Evolutionary conservation across 2,113 vertebrate genomes (phyloP).

Genomic region (Girardinichthys multiradiatus): DNA sequence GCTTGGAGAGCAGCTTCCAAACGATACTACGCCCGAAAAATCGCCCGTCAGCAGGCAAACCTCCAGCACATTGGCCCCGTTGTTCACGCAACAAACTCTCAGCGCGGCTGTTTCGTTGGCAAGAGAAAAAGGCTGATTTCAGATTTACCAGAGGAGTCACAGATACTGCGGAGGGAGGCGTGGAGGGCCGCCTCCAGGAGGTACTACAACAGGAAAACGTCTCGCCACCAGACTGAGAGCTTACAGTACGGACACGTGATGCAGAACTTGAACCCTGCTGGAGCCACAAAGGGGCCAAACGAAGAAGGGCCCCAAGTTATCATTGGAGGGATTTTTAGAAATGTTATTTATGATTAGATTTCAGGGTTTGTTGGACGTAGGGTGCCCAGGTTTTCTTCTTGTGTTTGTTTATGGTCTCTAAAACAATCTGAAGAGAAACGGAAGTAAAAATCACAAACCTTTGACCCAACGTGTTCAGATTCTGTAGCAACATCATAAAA

Average conservation of each 20-base stretch:
- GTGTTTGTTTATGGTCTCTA: neutral
- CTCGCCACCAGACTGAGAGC: constrained; percentile 15
- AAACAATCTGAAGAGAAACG: neutral
- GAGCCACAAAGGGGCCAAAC: neutral
- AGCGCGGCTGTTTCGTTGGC: neutral
- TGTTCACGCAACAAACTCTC: constrained; percentile 3
- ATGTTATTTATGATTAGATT: neutral
- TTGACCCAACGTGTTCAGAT: neutral
- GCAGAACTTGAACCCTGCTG: constrained; percentile 12
- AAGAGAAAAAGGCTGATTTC: constrained; percentile 22
- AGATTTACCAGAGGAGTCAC: constrained; percentile 39
- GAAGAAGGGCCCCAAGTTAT: constrained; percentile 21
- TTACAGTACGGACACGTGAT: constrained; percentile 13
- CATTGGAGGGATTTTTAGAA: constrained; percentile 44
- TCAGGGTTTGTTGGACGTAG: neutral
- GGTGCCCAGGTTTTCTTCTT: neutral
- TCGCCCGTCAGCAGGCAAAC: constrained; percentile 57
- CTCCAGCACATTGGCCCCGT: neutral
- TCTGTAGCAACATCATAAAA: no score
- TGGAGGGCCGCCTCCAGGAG: constrained; percentile 68
- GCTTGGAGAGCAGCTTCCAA: constrained; percentile 76
- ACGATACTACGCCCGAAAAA: constrained; percentile 74
- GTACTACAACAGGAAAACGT: constrained; percentile 56
- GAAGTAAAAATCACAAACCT: neutral
- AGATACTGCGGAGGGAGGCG: constrained; percentile 54